Evolutionary conservation across 1,140 invertebrate genomes (phyloP).

Genomic region (Diorhabda carinulata): DNA sequence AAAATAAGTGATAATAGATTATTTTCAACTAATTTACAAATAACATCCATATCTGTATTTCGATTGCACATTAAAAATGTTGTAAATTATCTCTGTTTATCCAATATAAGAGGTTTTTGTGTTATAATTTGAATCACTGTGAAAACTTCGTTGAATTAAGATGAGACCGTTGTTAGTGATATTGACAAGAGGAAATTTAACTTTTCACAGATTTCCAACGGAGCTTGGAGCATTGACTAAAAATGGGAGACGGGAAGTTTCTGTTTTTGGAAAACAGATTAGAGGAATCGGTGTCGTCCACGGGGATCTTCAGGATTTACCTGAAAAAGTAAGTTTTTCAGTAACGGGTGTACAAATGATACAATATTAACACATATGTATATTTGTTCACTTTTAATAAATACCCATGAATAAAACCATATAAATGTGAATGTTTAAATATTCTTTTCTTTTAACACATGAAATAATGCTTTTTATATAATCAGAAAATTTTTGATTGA

Average conservation of each 20-base stretch:
- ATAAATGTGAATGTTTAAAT: no score
- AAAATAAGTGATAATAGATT: no score
- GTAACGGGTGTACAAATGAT: background rate
- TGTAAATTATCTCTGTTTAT: slow-evolving; percentile 9
- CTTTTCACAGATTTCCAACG: slow-evolving; percentile 41
- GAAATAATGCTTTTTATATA: no score
- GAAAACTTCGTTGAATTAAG: slow-evolving; percentile 32
- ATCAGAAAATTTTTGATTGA: no score
- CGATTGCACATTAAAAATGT: background rate
- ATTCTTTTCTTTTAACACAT: no score
- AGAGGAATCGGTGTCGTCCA: slow-evolving; percentile 43
- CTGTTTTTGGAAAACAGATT: slow-evolving; percentile 42
- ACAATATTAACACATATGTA: no score
- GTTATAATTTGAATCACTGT: slow-evolving; percentile 5
- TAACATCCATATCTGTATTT: background rate
- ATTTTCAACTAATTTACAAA: background rate
- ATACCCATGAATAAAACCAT: no score
- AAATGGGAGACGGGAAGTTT: slow-evolving; percentile 35
- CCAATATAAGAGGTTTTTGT: background rate
- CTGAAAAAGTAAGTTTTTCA: slow-evolving; percentile 48
- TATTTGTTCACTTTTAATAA: no score
- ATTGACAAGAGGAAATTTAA: slow-evolving; percentile 12
- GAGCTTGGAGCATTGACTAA: slow-evolving; percentile 38
- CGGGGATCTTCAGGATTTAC: slow-evolving; percentile 45
- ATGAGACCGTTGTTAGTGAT: slow-evolving; percentile 10